phyloP scores from a whole-genome alignment of 1,140 invertebrate species.

The Dendroctonus valens region DNA sequence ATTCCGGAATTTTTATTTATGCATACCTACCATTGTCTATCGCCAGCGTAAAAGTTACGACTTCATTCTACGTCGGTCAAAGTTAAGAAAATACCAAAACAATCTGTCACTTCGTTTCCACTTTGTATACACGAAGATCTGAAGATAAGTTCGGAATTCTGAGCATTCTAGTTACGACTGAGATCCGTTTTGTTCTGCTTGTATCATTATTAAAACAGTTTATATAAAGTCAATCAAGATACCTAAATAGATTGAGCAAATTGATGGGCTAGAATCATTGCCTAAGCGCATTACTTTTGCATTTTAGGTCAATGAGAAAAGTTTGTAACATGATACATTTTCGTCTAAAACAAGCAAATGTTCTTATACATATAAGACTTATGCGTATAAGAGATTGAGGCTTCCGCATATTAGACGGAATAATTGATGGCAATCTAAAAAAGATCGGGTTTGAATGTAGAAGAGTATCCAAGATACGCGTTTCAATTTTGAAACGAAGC shows the following conservation, averaged over 20 bases:
- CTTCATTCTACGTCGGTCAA: slow-evolving; percentile 28
- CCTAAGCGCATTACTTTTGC: slow-evolving; percentile 11
- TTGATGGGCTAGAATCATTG: not conserved
- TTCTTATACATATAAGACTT: no score
- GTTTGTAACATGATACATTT: no score
- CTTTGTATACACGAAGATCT: slow-evolving; percentile 18
- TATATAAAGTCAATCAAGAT: slow-evolving; percentile 24
- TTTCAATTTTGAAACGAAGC: no score
- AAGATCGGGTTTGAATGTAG: no score
- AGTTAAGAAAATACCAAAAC: slow-evolving; percentile 26
- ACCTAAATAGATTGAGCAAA: slow-evolving; percentile 21
- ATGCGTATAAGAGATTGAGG: no score
- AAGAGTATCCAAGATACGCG: no score
- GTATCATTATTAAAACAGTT: slow-evolving; percentile 19
- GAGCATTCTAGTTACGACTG: slow-evolving; percentile 11
- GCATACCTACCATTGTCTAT: not conserved
- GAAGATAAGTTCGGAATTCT: slow-evolving; percentile 22
- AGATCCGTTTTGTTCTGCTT: slow-evolving; percentile 11
- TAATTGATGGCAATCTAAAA: no score
- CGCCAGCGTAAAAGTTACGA: slow-evolving; percentile 6
- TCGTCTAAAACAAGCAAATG: no score
- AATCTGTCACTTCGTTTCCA: slow-evolving; percentile 29
- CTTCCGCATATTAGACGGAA: no score
- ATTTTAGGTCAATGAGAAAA: not conserved
- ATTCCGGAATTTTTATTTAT: no score